Percentiles rank a stretch among this genome's conserved stretches.
Conservation (phyloP, 1,140 invertebrate species). For the Teleogryllus occipitalis region DNA sequence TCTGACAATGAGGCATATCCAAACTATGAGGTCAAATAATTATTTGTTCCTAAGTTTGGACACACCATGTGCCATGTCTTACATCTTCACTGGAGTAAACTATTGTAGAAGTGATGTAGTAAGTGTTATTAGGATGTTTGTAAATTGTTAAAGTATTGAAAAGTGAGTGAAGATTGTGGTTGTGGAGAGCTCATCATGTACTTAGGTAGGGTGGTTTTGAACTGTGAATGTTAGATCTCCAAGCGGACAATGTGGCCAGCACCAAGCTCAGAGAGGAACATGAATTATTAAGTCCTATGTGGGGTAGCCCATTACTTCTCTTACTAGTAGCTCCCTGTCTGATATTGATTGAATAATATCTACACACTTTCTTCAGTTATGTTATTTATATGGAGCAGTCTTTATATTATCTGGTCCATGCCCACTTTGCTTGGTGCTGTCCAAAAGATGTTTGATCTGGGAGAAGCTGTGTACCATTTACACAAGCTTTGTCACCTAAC, state of each 20-base stretch:
- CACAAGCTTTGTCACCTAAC: not conserved
- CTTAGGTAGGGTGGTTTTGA: not conserved
- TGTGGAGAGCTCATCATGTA: not conserved
- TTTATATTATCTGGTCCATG: no score
- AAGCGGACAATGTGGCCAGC: not conserved
- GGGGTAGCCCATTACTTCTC: no score
- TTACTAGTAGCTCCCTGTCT: no score
- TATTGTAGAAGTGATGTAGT: constrained; percentile 2
- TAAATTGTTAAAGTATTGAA: not conserved
- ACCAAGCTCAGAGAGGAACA: not conserved
- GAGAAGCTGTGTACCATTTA: not conserved
- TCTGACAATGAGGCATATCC: not conserved
- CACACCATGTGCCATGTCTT: not conserved
- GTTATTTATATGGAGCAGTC: no score
- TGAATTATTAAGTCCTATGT: not conserved
- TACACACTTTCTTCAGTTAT: no score
- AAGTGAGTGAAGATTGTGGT: not conserved
- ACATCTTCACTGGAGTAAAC: not conserved
- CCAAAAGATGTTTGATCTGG: not conserved
- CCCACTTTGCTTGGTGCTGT: not conserved
- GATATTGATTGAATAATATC: no score
- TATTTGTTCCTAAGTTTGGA: not conserved
- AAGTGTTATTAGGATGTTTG: not conserved
- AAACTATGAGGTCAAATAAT: not conserved
- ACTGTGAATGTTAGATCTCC: no score